Evolutionary conservation across 2,797 vertebrate genomes (phyloP).

Genomic region (Leuciscus waleckii): DNA sequence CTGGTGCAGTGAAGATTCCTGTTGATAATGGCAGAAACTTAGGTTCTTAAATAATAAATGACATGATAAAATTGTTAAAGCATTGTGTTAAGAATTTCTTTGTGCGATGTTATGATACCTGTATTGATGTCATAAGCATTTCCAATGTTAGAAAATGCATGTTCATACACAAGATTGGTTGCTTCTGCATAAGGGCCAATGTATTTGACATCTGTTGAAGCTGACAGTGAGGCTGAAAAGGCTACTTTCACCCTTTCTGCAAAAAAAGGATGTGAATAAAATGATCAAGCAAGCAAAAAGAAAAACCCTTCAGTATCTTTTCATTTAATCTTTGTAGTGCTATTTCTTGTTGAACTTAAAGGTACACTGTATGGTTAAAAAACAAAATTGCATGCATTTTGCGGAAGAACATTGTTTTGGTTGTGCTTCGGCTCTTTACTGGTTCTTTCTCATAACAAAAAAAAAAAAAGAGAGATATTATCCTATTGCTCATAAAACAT

Average conservation of each 20-base stretch:
- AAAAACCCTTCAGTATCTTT: not conserved
- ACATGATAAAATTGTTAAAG: not conserved
- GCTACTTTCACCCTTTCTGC: not conserved
- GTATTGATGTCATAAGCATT: slow-evolving; percentile 29
- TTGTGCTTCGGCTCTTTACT: too few species aligned
- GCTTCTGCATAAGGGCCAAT: not conserved
- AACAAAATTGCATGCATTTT: too few species aligned
- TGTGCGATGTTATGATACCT: not conserved
- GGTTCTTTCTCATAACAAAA: too few species aligned
- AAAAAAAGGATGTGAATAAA: not conserved
- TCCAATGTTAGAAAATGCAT: slow-evolving; percentile 23
- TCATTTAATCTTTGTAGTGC: not conserved
- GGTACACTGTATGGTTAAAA: too few species aligned
- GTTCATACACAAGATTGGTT: not conserved
- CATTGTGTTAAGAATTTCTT: not conserved
- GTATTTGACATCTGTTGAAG: not conserved
- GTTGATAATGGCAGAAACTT: slow-evolving; percentile 2
- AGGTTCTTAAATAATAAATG: not conserved
- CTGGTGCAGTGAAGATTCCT: slow-evolving; percentile 41
- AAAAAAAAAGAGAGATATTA: too few species aligned
- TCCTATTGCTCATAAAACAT: too few species aligned
- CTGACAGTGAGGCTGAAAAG: not conserved
- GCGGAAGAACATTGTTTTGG: too few species aligned
- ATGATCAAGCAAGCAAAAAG: not conserved
- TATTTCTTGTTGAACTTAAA: not conserved